Percentiles rank a stretch among this genome's conserved stretches.
Conservation (phyloP, 2,113 vertebrate genomes). For the Circaetus gallicus region DNA sequence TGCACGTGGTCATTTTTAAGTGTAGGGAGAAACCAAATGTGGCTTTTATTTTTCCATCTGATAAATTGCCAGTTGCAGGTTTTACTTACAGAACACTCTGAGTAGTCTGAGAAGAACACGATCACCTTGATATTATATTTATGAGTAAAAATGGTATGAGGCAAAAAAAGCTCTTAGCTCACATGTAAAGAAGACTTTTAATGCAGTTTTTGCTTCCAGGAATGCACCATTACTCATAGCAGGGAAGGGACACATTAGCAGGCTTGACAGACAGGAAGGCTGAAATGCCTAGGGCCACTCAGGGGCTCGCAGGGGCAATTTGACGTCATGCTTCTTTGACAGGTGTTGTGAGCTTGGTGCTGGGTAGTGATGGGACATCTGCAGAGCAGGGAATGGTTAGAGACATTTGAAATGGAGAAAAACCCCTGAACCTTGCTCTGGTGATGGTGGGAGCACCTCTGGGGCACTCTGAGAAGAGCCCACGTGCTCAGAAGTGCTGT, state of each 20-base stretch:
- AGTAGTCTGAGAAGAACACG: conserved; percentile 22
- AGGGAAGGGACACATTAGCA: not conserved
- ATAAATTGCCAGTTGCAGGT: conserved; percentile 38
- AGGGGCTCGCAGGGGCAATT: not conserved
- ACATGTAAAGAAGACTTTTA: conserved; percentile 3
- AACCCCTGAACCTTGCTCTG: not conserved
- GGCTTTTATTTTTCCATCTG: conserved; percentile 53
- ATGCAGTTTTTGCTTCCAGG: conserved; percentile 45
- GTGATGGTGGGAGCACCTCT: not conserved
- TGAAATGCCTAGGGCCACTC: not conserved
- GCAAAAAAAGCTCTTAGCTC: conserved; percentile 34
- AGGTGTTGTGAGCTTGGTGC: not conserved
- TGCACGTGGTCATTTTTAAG: conserved; percentile 34
- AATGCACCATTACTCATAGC: not conserved
- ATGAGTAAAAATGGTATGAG: conserved; percentile 48
- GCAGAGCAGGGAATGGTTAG: not conserved
- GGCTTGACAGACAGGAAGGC: not conserved
- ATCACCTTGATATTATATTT: conserved; percentile 62
- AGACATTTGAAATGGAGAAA: not conserved
- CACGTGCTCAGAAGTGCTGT: rapidly evolving
- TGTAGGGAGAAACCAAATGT: not conserved
- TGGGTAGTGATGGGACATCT: not conserved
- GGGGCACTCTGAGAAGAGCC: not conserved
- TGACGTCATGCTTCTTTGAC: not conserved
- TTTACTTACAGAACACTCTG: conserved; percentile 48